Evolutionary conservation across 2,797 vertebrate species (phyloP), one percentile per base, ranked within the genome.

Genomic region (Sparidentex hasta): DNA sequence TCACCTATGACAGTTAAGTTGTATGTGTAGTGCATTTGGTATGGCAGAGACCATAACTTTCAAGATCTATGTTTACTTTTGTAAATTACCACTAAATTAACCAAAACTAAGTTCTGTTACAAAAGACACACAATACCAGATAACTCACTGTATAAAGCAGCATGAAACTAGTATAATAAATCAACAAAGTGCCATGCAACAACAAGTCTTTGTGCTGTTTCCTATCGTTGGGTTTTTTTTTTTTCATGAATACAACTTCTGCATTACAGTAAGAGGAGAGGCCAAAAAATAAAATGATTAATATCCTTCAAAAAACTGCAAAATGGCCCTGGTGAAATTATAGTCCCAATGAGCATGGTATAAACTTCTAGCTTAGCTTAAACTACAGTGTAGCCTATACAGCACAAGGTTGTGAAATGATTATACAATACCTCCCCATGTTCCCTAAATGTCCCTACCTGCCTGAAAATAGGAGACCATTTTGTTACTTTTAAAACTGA

Each of bases 401-500:
- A 80, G 74, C 81, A 83, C 71, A 63, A 13, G 50, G 58, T 87
- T 89, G 77, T 84, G 85, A 90, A 88, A 89, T 81, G 16, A 56
- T 82, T 73, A 57, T 65, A 76, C 33, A 87, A 79, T 61, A 65
- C 69, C 88, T 88, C 64, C 29, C 46, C 46, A 43, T 65, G 64
- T 77, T 82, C 74, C 75, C 80, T 48, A 67, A 72, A 74, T 17
- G 33, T 57, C 62, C 29, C 16, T 7, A 75, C 61, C 16, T 63
- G 38, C 50, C 52, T 71, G 47, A 47, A 64, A 67, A 65, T 48
- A 1, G 29, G 29, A 50, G 2, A 57, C 8, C 5, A 1, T 16
- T 48, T 47, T 38, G 1, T 72, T 52, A 52, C 16, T 54, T 44
- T 51, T 3, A 38, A 71, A 57, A 71, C 9, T 5, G 8, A 69